phyloP scores from a whole-genome alignment of 2,113 vertebrate species.

The Dascyllus trimaculatus region DNA sequence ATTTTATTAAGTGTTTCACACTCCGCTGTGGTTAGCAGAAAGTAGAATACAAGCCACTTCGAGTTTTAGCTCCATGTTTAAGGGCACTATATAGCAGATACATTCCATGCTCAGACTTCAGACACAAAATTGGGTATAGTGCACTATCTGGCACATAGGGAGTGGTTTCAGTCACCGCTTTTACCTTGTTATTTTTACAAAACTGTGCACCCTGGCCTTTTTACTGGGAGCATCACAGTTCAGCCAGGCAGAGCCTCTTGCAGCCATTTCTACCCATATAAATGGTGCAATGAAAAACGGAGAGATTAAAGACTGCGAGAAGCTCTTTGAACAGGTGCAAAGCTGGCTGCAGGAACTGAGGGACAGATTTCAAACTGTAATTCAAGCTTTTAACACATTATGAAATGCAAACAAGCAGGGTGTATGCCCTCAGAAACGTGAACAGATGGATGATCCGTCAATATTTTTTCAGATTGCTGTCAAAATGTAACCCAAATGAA shows the following conservation, averaged over 20 bases:
- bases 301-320: constrained; percentile 38
- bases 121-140: neutral
- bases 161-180: neutral
- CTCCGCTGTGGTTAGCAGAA: no score
- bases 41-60: neutral
- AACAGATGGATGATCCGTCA: constrained; percentile 64
- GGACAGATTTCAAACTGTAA: constrained; percentile 67
- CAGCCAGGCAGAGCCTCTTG: constrained; percentile 17
- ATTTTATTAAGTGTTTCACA: no score
- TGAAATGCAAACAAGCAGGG: constrained; percentile 69
- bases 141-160: neutral
- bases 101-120: neutral
- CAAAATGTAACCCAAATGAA: constrained; percentile 13
- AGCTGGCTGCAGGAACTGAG: constrained; percentile 41
- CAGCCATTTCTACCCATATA: constrained; percentile 33
- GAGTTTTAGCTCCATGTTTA: neutral
- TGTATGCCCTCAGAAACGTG: constrained; percentile 50
- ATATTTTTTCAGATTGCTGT: constrained; percentile 49
- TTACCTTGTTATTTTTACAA: constrained; percentile 33
- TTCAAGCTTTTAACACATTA: constrained; percentile 67
- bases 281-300: constrained; percentile 22
- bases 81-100: neutral
- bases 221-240: constrained; percentile 1
- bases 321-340: constrained; percentile 65
- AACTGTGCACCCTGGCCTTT: constrained; percentile 14